Percentiles rank a stretch among this genome's conserved stretches.
These are phyloP conservation scores for Vombatus ursinus DNA, from an alignment of 2,113 vertebrate genomes.

Conservation along the genomic window DNA sequence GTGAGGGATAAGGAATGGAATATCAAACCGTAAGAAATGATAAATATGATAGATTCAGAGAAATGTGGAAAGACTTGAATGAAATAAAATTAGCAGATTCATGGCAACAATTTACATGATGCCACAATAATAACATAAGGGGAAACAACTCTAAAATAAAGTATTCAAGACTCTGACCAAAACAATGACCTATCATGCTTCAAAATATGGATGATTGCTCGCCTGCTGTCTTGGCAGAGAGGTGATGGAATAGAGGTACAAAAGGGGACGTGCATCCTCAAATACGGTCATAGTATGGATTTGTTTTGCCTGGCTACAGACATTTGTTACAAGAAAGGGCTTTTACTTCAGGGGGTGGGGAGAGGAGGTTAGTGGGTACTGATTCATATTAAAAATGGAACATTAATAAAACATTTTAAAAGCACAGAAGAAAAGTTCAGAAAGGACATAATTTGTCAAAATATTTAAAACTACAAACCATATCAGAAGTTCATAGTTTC, in stretches of 20 bases:
- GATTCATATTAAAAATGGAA: neutral
- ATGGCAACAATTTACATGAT: neutral
- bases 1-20: neutral
- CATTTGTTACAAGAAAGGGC: neutral
- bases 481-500: neutral
- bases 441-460: neutral
- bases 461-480: neutral
- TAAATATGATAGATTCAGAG: neutral
- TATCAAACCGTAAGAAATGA: neutral
- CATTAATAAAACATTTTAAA: neutral
- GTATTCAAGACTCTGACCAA: neutral
- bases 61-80: neutral
- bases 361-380: neutral
- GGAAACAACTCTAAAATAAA: neutral
- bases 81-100: neutral
- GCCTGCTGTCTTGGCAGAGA: neutral
- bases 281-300: neutral
- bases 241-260: neutral
- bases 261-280: neutral
- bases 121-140: neutral
- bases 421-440: neutral
- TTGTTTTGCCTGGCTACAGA: neutral
- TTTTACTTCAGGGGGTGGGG: neutral
- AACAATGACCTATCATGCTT: neutral
- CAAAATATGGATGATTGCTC: neutral